Evolutionary conservation across 2,888 invertebrate species (phyloP).

Genomic region (Corythucha ciliata): DNA sequence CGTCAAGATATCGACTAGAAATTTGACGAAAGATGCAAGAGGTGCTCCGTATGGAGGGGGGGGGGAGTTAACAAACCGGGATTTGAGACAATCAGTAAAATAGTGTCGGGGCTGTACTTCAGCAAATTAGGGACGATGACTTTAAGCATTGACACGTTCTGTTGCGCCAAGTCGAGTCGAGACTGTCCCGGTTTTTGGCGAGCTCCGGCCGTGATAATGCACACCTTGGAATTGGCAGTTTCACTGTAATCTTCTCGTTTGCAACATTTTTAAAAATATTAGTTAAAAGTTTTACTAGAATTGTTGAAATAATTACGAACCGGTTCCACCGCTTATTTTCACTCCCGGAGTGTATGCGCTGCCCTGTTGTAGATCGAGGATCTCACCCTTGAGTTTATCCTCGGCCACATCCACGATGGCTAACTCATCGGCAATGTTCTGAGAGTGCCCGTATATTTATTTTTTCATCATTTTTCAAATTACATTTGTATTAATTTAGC

Average conservation of each 20-base stretch:
- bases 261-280: no score
- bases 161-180: slow-evolving; percentile 76
- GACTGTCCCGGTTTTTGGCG: slow-evolving; percentile 83
- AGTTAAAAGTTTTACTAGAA: no score
- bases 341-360: slow-evolving; percentile 72
- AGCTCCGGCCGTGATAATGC: slow-evolving; percentile 85
- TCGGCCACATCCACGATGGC: slow-evolving; percentile 71
- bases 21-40: no score
- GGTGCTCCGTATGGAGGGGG: no score
- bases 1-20: slow-evolving; percentile 71
- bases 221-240: slow-evolving; percentile 70
- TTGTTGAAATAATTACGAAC: slow-evolving; percentile 39
- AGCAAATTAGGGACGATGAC: slow-evolving; percentile 72
- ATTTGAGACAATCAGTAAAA: slow-evolving; percentile 79
- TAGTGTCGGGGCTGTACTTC: slow-evolving; percentile 75
- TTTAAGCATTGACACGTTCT: slow-evolving; percentile 83
- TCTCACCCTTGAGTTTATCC: slow-evolving; percentile 78
- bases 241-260: no score
- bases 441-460: no score
- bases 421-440: slow-evolving; percentile 71
- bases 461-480: no score
- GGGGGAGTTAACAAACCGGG: no score
- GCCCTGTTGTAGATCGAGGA: slow-evolving; percentile 87
- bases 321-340: slow-evolving; percentile 62
- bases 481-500: no score